Evolutionary conservation across 2,888 invertebrate genomes (phyloP).

Genomic region (Tinea pellionella): DNA sequence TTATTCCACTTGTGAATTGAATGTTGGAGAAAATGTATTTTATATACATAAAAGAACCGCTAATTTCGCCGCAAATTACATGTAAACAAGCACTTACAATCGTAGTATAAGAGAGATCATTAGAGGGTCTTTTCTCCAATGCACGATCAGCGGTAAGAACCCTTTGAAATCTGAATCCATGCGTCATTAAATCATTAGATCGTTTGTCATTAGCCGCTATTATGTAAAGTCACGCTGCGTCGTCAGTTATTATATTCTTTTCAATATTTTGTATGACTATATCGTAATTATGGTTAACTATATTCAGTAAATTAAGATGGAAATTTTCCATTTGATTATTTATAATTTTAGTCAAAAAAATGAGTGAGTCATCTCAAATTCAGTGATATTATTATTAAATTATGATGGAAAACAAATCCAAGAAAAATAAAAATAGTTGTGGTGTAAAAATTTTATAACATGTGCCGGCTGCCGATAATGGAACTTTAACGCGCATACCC

Average conservation of each 20-base stretch:
- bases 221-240: neutral
- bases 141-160: constrained; percentile 6
- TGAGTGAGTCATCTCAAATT: too few species aligned
- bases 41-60: too few species aligned
- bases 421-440: too few species aligned
- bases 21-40: too few species aligned
- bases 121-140: constrained; percentile 2
- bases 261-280: neutral
- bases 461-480: too few species aligned
- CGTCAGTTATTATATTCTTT: neutral
- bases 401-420: too few species aligned
- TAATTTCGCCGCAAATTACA: neutral
- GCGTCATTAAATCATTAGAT: constrained; percentile 5
- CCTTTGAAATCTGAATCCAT: constrained; percentile 1
- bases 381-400: too few species aligned
- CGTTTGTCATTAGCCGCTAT: constrained; percentile 6
- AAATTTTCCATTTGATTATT: too few species aligned
- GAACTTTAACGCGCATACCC: too few species aligned
- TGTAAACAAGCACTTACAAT: neutral
- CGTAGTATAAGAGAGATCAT: neutral
- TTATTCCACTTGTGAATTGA: too few species aligned
- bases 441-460: too few species aligned
- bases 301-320: neutral
- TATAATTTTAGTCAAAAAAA: too few species aligned
- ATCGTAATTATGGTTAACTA: neutral